phyloP scores from a whole-genome alignment of 2,888 invertebrate species.

The Stenotaenia linearis region DNA sequence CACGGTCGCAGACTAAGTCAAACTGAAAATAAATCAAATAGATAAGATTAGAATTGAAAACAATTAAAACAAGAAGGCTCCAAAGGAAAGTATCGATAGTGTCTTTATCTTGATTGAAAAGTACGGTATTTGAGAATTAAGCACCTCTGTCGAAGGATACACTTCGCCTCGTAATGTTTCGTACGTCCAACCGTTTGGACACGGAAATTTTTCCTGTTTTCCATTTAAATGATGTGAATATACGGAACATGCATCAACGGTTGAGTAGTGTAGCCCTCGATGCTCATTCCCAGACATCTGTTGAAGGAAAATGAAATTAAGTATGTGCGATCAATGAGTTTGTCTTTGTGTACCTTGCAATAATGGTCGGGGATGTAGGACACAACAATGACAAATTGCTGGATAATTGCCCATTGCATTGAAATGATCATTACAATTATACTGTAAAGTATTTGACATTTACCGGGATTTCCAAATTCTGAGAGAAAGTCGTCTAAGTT shows the following conservation, averaged over 20 bases:
- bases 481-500: slow-evolving; percentile 3
- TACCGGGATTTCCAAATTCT: slow-evolving; percentile 1
- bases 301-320: not conserved
- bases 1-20: not conserved
- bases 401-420: not conserved
- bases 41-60: too few relatives aligned
- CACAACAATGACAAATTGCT: not conserved
- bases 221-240: not conserved
- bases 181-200: not conserved
- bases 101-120: too few relatives aligned
- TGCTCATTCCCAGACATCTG: not conserved
- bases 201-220: not conserved
- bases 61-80: too few relatives aligned
- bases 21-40: not conserved
- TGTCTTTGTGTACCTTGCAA: not conserved
- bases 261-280: not conserved
- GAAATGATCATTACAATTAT: not conserved
- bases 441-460: not conserved
- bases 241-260: not conserved
- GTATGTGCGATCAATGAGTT: not conserved
- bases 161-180: not conserved
- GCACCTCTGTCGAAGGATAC: slow-evolving; percentile 15
- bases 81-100: too few relatives aligned
- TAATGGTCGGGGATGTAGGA: not conserved
- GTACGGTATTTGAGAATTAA: not conserved